Evolutionary conservation across 2,113 vertebrate species (phyloP).

Genomic region (Spilogale gracilis): DNA sequence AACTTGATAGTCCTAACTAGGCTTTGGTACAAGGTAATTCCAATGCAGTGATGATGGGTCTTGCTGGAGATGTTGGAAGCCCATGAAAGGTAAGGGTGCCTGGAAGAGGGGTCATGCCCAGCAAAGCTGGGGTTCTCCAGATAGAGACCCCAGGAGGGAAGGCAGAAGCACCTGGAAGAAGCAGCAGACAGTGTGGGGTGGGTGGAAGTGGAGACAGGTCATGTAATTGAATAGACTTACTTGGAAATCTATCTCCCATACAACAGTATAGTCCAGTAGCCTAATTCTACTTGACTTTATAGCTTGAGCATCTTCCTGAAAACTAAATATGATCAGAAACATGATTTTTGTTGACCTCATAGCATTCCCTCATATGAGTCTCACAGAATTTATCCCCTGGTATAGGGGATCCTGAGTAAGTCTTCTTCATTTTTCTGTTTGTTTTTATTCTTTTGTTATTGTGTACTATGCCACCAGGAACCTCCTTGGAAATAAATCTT

Average conservation of each 20-base stretch:
- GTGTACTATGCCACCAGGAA: not conserved
- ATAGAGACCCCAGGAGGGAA: not conserved
- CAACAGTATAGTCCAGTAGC: not conserved
- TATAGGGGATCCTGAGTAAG: slow-evolving; percentile 14
- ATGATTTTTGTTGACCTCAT: slow-evolving; percentile 58
- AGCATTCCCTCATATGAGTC: not conserved
- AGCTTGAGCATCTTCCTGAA: slow-evolving; percentile 21
- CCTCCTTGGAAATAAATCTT: slow-evolving; percentile 70
- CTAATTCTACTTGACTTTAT: slow-evolving; percentile 50
- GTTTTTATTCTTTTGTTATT: slow-evolving; percentile 32
- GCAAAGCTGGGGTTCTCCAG: not conserved
- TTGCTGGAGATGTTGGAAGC: not conserved
- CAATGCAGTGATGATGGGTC: not conserved
- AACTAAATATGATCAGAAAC: slow-evolving; percentile 55
- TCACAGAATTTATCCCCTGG: slow-evolving; percentile 27
- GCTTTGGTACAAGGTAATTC: not conserved
- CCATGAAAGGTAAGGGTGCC: rapidly evolving
- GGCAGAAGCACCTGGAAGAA: not conserved
- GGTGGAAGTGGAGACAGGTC: not conserved
- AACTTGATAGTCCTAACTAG: not conserved
- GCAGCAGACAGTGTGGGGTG: not conserved
- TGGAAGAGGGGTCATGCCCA: not conserved
- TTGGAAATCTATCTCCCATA: not conserved
- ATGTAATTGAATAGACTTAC: not conserved
- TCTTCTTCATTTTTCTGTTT: slow-evolving; percentile 3